Evolutionary conservation across 2,888 invertebrate genomes (phyloP).

Genomic region (Drosophila acutilabella): DNA sequence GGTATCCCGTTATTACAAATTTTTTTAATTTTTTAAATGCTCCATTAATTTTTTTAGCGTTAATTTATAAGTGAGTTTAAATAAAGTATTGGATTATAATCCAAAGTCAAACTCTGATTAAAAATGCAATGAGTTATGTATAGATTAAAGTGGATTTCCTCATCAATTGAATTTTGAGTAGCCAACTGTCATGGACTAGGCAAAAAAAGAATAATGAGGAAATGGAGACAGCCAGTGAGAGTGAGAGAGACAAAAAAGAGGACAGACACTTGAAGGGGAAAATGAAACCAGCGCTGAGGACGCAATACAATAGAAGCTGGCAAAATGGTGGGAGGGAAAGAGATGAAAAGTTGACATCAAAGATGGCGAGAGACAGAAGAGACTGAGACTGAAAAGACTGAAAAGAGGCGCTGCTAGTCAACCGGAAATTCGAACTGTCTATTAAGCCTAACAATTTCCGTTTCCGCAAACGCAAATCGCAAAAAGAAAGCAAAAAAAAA

Average conservation of each 20-base stretch:
- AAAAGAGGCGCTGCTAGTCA: slow-evolving; percentile 43
- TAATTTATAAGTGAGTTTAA: too few relatives aligned
- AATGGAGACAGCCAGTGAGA: slow-evolving; percentile 7
- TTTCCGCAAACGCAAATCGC: slow-evolving; percentile 57
- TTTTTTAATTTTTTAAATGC: too few relatives aligned
- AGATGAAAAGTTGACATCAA: slow-evolving; percentile 56
- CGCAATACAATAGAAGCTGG: slow-evolving; percentile 1
- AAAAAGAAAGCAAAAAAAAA: slow-evolving; percentile 29
- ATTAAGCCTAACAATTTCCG: slow-evolving; percentile 82
- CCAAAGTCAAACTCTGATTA: too few relatives aligned
- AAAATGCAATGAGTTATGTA: too few relatives aligned
- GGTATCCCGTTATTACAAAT: too few relatives aligned
- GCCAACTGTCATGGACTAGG: slow-evolving; percentile 15
- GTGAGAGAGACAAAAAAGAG: neutral
- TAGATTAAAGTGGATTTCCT: neutral
- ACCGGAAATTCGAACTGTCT: slow-evolving; percentile 77
- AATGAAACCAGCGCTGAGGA: slow-evolving; percentile 38
- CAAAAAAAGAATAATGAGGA: slow-evolving; percentile 5
- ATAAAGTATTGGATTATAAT: too few relatives aligned
- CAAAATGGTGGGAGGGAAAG: too few relatives aligned
- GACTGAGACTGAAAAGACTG: neutral
- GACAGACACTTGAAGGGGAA: neutral
- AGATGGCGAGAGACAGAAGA: slow-evolving; percentile 14
- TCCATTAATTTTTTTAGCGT: too few relatives aligned
- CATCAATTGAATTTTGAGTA: slow-evolving; percentile 8